Base-by-base conservation (phyloP, 53 echinoderm and acorn worm species). In the Paracentrotus lividus region DNA sequence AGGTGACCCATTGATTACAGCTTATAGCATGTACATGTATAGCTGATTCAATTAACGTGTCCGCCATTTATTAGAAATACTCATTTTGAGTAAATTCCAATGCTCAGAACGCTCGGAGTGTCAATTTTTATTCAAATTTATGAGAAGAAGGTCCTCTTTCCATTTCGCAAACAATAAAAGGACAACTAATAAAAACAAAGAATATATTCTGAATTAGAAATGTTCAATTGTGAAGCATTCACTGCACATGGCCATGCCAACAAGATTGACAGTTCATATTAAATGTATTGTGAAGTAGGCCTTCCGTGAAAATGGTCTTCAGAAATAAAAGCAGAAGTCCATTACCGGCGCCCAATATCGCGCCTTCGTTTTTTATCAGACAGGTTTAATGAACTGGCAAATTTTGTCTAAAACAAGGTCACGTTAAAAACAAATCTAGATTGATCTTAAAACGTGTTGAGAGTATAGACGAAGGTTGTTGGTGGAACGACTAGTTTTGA, bases 251-350 rank as follows among this genome's bases (percentile, higher is more conserved):
- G n/a, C n/a, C n/a, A n/a, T n/a, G n/a, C n/a, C n/a, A n/a, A n/a
- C n/a, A n/a, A n/a, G n/a, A n/a, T n/a, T n/a, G 81, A n/a, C 81
- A 47, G 81, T 47, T 81, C n/a, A 27, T 81, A 47, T 72, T 72
- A 38, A 26, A 81, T 4, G 44, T 81, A 47, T 81, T 26, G 27
- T 81, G 81, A 81, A 81, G 40, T 81, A 81, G 81, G 81, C 47
- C 81, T 81, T 47, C 81, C 81, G 47, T 81, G 47, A 81, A 69
- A 72, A 72, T 21, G 6, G 8, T 47, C 81, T 40, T 20, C 5
- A 40, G 4, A 20, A 72, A 72, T 72, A 16, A 69, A 9, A 64
- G 26, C 10, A 6, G 31, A 27, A 31, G 57, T 18, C 27, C 64
- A 64, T 64, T 76, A 40, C 42, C n/a, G 26, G 9, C 0, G 26